Percentiles rank a stretch among this genome's conserved stretches.
Conservation (phyloP, 2,797 vertebrate species). For the Anas bahamensis region DNA sequence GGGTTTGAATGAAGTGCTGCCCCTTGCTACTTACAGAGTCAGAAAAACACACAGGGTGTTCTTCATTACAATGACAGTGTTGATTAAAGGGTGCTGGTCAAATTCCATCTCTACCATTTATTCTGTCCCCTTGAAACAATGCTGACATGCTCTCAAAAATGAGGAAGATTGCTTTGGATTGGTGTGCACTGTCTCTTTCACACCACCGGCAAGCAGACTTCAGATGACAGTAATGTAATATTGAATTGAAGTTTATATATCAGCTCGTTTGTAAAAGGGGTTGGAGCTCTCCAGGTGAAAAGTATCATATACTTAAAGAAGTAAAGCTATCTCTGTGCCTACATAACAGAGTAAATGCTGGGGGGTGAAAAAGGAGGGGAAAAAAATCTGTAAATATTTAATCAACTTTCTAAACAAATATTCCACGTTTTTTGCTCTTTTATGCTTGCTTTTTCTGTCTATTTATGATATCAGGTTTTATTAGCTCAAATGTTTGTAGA, state of each 20-base stretch:
- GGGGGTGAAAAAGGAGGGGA: rapidly evolving
- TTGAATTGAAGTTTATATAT: not conserved
- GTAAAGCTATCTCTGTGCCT: not conserved
- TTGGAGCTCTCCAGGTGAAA: not conserved
- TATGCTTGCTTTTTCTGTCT: not conserved
- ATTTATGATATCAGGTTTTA: not conserved
- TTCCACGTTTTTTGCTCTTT: not conserved
- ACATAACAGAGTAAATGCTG: not conserved
- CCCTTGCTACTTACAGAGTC: not conserved
- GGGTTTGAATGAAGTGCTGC: not conserved
- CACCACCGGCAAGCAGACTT: not conserved
- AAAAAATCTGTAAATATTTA: not conserved
- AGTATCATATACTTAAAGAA: not conserved
- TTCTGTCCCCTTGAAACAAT: not conserved
- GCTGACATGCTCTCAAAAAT: not conserved
- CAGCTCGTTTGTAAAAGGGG: not conserved
- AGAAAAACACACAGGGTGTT: not conserved
- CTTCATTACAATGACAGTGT: not conserved
- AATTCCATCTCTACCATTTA: not conserved
- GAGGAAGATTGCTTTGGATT: not conserved
- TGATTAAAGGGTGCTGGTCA: not conserved
- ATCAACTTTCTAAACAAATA: constrained; percentile 15
- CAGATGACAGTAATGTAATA: not conserved
- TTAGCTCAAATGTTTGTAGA: not conserved
- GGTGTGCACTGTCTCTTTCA: not conserved